Percentiles rank a stretch among this genome's conserved stretches.
These are phyloP conservation scores for Philaethria dido DNA, from an alignment of 2,888 invertebrate genomes.

Conservation along the genomic window DNA sequence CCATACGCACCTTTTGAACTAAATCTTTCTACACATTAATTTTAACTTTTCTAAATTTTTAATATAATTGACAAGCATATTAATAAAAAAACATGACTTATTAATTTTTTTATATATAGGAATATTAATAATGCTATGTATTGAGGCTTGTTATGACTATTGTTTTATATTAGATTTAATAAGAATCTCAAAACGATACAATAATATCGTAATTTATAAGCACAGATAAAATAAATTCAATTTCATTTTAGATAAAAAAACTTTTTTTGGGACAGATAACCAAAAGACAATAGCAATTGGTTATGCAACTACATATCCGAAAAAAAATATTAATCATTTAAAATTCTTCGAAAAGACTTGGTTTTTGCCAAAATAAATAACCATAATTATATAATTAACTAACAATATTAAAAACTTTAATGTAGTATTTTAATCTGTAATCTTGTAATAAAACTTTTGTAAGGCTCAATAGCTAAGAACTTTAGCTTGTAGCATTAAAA, in stretches of 20 bases:
- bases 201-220: neutral
- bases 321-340: slow-evolving; percentile 2
- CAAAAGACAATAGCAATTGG: neutral
- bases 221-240: neutral
- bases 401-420: slow-evolving; percentile 2
- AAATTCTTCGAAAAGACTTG: slow-evolving; percentile 2
- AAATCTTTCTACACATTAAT: neutral
- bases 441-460: slow-evolving; percentile 12
- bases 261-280: neutral
- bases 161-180: neutral
- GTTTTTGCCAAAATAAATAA: slow-evolving; percentile 18
- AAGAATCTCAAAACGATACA: neutral
- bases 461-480: slow-evolving; percentile 33
- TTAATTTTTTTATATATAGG: neutral
- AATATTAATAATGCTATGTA: neutral
- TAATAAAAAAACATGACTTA: neutral
- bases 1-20: slow-evolving; percentile 19
- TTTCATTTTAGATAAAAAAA: neutral
- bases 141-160: neutral
- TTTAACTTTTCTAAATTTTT: slow-evolving; percentile 10
- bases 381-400: slow-evolving; percentile 1
- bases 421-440: slow-evolving; percentile 21
- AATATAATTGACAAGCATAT: slow-evolving; percentile 1
- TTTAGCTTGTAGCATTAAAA: slow-evolving; percentile 24
- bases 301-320: slow-evolving; percentile 15